Percentiles rank a stretch among this genome's conserved stretches.
phyloP scores from a whole-genome alignment of 2,113 vertebrate genomes.

The Hymenochirus boettgeri region DNA sequence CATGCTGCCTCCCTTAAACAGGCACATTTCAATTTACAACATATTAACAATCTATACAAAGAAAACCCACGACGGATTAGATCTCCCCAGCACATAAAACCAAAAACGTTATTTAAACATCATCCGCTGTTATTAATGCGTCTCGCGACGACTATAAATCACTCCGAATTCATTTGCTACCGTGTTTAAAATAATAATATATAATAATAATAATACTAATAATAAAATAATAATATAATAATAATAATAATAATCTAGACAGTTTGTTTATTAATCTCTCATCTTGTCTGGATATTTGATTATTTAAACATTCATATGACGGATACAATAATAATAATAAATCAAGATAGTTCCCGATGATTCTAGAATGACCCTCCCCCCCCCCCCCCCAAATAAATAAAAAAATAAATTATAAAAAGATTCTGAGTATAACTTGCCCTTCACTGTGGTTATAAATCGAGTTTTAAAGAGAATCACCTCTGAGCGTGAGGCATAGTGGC shows the following conservation, averaged over 20 bases:
- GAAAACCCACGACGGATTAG: conserved; percentile 11
- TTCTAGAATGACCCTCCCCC: not conserved
- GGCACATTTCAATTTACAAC: conserved; percentile 21
- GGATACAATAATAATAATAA: not conserved
- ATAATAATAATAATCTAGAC: not conserved
- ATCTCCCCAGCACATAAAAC: conserved; percentile 8
- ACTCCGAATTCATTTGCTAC: conserved; percentile 19
- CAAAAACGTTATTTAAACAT: conserved; percentile 17
- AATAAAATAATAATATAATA: no score
- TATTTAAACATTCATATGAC: conserved; percentile 12
- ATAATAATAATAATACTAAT: no score
- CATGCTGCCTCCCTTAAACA: not conserved
- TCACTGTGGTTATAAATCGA: no score
- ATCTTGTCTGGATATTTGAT: not conserved
- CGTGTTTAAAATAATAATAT: no score
- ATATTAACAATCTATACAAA: conserved; percentile 9
- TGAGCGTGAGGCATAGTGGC: no score
- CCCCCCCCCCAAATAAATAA: not conserved
- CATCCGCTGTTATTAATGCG: conserved; percentile 22
- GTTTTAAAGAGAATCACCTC: no score
- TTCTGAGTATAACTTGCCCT: no score
- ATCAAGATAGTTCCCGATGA: not conserved
- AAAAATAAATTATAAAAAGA: no score
- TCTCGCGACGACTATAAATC: conserved; percentile 7
- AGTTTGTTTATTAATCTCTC: no score